phyloP scores from a whole-genome alignment of 1,140 invertebrate genomes.

The Panagrolaimus sp. region DNA sequence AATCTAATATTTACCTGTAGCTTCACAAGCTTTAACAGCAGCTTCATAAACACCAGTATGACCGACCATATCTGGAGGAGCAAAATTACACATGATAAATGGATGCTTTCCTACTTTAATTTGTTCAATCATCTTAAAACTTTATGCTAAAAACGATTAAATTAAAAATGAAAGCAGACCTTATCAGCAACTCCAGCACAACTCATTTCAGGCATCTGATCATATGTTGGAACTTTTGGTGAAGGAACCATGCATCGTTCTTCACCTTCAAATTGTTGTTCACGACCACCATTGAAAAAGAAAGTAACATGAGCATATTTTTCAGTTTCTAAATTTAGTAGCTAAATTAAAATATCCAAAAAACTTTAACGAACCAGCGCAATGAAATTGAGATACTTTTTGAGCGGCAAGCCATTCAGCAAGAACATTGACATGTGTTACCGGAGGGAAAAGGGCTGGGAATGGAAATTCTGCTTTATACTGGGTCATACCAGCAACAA shows the following conservation, averaged over 20 bases:
- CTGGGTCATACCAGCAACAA: conserved; percentile 61
- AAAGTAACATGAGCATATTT: conserved; percentile 65
- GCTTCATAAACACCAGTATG: conserved; percentile 63
- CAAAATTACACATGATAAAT: conserved; percentile 65
- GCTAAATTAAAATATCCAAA: not conserved
- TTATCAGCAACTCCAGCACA: conserved; percentile 61
- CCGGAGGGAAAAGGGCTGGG: conserved; percentile 61
- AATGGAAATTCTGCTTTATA: conserved; percentile 63
- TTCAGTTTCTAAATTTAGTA: conserved; percentile 60
- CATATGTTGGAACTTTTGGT: conserved; percentile 63
- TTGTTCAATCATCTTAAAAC: conserved; percentile 60
- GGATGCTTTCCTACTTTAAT: conserved; percentile 60
- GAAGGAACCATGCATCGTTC: conserved; percentile 63
- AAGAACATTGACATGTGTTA: conserved; percentile 61
- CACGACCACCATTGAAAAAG: conserved; percentile 64
- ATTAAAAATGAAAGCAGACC: conserved; percentile 36
- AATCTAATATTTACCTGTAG: conserved; percentile 58
- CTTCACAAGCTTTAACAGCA: conserved; percentile 61
- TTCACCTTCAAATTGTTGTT: conserved; percentile 61
- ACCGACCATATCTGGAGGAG: conserved; percentile 64
- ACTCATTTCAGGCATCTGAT: conserved; percentile 63
- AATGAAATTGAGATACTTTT: conserved; percentile 61
- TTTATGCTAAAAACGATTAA: conserved; percentile 10
- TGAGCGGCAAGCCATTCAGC: conserved; percentile 61
- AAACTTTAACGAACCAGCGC: conserved; percentile 56